Conservation (phyloP, 2,797 vertebrate species). For the Nyctibius grandis region DNA sequence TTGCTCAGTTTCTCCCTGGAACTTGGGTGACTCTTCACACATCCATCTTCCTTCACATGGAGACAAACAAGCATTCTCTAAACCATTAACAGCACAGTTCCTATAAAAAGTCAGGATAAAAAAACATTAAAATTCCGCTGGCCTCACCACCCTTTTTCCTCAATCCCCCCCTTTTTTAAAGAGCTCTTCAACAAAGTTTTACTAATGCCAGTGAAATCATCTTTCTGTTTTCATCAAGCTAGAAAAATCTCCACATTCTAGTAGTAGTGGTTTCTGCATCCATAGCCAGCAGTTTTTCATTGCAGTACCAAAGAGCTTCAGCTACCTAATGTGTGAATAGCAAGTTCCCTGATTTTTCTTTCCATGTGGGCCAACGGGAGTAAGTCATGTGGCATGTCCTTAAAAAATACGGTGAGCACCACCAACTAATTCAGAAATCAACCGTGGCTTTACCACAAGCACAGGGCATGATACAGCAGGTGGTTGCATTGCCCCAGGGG, state of each 20-base stretch:
- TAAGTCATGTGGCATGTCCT: background rate
- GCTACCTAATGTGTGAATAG: background rate
- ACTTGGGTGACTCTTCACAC: conserved; percentile 64
- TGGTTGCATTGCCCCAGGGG: background rate
- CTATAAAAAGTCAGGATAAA: background rate
- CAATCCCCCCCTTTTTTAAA: background rate
- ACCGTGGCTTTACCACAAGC: background rate
- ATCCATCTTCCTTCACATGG: conserved; percentile 59
- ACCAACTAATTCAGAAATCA: background rate
- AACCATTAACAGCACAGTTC: conserved; percentile 34
- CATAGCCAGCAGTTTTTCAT: background rate
- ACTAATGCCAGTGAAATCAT: background rate
- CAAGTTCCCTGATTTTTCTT: background rate
- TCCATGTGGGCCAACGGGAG: fast-evolving
- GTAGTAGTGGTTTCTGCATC: background rate
- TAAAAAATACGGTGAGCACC: background rate
- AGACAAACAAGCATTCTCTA: conserved; percentile 54
- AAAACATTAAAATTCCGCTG: background rate
- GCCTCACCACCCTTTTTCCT: background rate
- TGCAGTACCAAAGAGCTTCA: background rate
- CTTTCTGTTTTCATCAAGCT: background rate
- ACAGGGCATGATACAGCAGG: background rate
- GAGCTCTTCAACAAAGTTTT: background rate
- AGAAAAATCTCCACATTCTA: background rate
- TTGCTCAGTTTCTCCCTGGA: conserved; percentile 66